These are phyloP conservation scores for Stegana nigrithorax DNA, from an alignment of 2,888 invertebrate species.

Conservation along the genomic window DNA sequence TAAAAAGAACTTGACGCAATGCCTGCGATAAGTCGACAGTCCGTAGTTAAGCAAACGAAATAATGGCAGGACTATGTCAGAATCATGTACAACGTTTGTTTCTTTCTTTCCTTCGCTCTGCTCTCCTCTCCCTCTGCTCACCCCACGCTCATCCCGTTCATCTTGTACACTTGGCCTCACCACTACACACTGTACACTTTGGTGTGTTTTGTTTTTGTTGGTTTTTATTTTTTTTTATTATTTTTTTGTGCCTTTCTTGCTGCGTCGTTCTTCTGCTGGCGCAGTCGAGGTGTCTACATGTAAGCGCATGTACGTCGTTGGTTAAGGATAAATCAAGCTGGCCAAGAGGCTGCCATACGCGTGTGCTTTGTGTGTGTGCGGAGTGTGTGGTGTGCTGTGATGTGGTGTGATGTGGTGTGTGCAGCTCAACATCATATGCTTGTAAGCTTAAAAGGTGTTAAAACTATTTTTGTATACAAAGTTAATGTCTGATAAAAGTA, in stretches of 20 bases:
- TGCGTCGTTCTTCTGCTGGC: background rate
- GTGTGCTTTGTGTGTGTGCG: too few relatives aligned
- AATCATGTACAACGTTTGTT: slow-evolving; percentile 46
- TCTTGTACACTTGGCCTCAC: too few relatives aligned
- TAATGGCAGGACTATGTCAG: slow-evolving; percentile 60
- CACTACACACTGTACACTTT: too few relatives aligned
- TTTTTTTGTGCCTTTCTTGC: background rate
- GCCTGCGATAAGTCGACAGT: slow-evolving; percentile 58
- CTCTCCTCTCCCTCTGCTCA: too few relatives aligned
- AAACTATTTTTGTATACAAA: slow-evolving; percentile 57
- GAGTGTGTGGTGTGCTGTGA: too few relatives aligned
- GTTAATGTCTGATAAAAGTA: slow-evolving; percentile 61
- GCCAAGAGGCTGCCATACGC: background rate
- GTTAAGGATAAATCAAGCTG: slow-evolving; percentile 10
- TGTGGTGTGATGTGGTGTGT: too few relatives aligned
- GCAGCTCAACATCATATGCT: slow-evolving; percentile 45
- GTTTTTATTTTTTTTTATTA: background rate
- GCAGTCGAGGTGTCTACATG: slow-evolving; percentile 45
- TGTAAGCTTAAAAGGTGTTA: slow-evolving; percentile 60
- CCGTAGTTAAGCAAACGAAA: slow-evolving; percentile 44
- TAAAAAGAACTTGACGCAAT: slow-evolving; percentile 63
- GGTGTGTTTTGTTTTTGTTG: background rate
- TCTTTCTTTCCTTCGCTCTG: too few relatives aligned
- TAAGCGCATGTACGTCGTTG: slow-evolving; percentile 51
- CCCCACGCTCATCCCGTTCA: too few relatives aligned